These are phyloP conservation scores for Neopelma chrysocephalum DNA, from an alignment of 2,797 vertebrate genomes.

Conservation along the genomic window DNA sequence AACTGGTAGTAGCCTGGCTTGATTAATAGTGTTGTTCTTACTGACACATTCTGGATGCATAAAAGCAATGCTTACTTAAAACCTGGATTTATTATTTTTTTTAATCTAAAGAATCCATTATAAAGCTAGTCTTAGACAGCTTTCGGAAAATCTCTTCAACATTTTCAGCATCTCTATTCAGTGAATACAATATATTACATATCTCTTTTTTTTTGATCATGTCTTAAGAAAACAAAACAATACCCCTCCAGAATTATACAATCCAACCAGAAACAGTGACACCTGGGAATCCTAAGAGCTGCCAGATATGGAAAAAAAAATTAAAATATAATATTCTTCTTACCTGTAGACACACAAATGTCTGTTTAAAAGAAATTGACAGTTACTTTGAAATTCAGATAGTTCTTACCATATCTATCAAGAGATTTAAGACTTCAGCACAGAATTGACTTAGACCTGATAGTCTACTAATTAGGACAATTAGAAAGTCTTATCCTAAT, in stretches of 20 bases:
- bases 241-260: not conserved
- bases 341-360: not conserved
- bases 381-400: constrained; percentile 28
- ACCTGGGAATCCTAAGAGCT: not conserved
- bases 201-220: not conserved
- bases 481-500: not conserved
- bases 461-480: not conserved
- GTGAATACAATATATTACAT: not conserved
- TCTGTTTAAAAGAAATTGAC: constrained; percentile 16
- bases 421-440: not conserved
- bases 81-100: not conserved
- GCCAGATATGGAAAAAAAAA: not conserved
- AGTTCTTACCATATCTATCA: not conserved
- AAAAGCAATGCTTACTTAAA: constrained; percentile 9
- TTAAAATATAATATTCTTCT: not conserved
- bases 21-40: not conserved
- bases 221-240: not conserved
- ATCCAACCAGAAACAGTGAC: not conserved
- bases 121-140: not conserved
- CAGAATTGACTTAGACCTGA: not conserved
- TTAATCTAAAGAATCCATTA: not conserved
- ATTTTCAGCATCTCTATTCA: not conserved
- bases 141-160: not conserved
- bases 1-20: not conserved
- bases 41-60: not conserved